Conservation (phyloP, 2,888 invertebrate species). For the Rotaria socialis region DNA sequence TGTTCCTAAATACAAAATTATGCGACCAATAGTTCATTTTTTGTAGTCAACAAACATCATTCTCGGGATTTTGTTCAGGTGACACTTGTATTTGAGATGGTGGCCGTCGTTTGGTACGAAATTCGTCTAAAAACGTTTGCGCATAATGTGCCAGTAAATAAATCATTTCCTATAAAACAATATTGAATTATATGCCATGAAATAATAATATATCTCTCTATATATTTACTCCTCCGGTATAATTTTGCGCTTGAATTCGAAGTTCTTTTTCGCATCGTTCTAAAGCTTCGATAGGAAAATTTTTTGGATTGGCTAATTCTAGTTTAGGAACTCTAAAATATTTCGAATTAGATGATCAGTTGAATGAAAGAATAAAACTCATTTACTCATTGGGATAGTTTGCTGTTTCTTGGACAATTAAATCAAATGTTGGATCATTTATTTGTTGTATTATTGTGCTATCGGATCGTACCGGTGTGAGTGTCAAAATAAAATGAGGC, state of each 20-base stretch:
- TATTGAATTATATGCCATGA: not conserved
- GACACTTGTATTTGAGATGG: not conserved
- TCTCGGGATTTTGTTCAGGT: not conserved
- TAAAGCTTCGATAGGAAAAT: not conserved
- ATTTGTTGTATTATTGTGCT: not conserved
- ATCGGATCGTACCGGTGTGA: not conserved
- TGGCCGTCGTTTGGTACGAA: not conserved
- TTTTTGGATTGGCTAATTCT: not conserved
- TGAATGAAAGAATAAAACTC: too few species aligned
- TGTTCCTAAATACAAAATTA: not conserved
- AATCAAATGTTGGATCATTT: constrained; percentile 25
- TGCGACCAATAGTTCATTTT: not conserved
- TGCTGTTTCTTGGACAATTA: constrained; percentile 8
- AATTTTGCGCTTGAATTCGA: constrained; percentile 10
- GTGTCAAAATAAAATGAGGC: not conserved
- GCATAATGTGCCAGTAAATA: not conserved
- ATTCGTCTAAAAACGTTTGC: not conserved
- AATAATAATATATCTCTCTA: too few species aligned
- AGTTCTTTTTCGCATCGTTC: constrained; percentile 28
- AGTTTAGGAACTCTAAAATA: not conserved
- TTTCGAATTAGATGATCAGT: too few species aligned
- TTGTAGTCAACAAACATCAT: not conserved
- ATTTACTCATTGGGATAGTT: constrained; percentile 2
- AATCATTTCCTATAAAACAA: not conserved
- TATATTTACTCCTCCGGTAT: not conserved